Evolutionary conservation across 2,888 invertebrate species (phyloP).

Genomic region (Zaprionus obscuricornis): DNA sequence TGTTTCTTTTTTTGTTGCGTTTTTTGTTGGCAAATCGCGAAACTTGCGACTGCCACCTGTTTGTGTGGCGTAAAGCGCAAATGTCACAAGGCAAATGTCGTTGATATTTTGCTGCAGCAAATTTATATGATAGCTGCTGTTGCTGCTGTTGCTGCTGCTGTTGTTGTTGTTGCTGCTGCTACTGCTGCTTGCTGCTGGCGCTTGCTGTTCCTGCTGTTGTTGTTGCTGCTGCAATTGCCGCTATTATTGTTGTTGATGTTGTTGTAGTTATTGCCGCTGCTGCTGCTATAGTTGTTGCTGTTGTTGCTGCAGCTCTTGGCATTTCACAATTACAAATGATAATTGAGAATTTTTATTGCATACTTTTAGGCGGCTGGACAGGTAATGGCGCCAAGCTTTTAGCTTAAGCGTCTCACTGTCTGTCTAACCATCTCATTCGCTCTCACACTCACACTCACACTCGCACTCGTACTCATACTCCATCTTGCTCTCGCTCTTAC

Average conservation of each 20-base stretch:
- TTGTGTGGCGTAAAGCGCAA: too few relatives aligned
- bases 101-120: too few relatives aligned
- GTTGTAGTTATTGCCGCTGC: neutral
- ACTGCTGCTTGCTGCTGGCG: too few relatives aligned
- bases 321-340: slow-evolving; percentile 53
- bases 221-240: slow-evolving; percentile 12
- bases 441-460: too few relatives aligned
- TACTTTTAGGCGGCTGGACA: slow-evolving; percentile 1
- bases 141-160: too few relatives aligned
- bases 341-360: slow-evolving; percentile 48
- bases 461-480: too few relatives aligned
- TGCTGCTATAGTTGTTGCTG: slow-evolving; percentile 3
- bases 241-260: neutral
- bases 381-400: neutral
- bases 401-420: slow-evolving; percentile 28
- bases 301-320: slow-evolving; percentile 14
- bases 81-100: slow-evolving; percentile 12
- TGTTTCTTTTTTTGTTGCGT: too few relatives aligned
- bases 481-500: neutral
- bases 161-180: slow-evolving; percentile 7
- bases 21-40: too few relatives aligned
- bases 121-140: slow-evolving; percentile 13
- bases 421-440: too few relatives aligned
- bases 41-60: too few relatives aligned
- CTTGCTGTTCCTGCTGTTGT: neutral